Evolutionary conservation across 2,797 vertebrate species (phyloP), one percentile per base, ranked within the genome.

Genomic region (Scolopax bukidnonensis): DNA sequence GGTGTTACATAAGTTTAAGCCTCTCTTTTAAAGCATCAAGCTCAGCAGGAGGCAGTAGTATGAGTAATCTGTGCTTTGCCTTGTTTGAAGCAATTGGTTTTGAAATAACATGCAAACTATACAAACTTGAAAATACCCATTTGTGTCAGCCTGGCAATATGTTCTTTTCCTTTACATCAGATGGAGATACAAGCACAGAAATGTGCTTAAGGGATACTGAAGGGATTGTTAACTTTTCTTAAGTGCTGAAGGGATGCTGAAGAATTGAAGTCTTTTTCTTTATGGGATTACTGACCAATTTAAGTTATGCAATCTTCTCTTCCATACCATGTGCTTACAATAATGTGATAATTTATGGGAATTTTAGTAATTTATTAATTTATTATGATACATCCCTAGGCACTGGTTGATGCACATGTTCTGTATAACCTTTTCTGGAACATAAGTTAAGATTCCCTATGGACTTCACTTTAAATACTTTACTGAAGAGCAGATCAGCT

Each of bases 11-110:
- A 92, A 96, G 32, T 43, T 43, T 70, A 70, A 90, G 21, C 30
- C 18, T 88, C n/a, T 90, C 28, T 68, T 65, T 70, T 60, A 82
- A 83, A 92, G 48, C 78, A 80, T 74, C 28, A 74, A 28, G 71
- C 64, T 93, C 88, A 56, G 86, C 78, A 87, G 93, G 93, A 92
- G 87, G 43, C 36, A 81, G 40, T 32, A 76, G 51, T 41, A 25
- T 88, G 91, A 96, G 81, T 95, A 96, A 96, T 93, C 51, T 63
- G 28, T 7, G 12, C 60, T 92, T 67, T 94, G 84, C 75, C 51
- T 82, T 77, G 56, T 94, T 96, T 82, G 92, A 96, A 91, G 56
- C 43, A 92, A 76, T 82, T 93, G 81, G 15, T 79, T 95, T 89
- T 80, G 89, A 94, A 95, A 90, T 73, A 94, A 87, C 51, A 93